These are phyloP conservation scores for Parelbella ahira DNA, from an alignment of 2,888 invertebrate genomes.

Conservation along the genomic window DNA sequence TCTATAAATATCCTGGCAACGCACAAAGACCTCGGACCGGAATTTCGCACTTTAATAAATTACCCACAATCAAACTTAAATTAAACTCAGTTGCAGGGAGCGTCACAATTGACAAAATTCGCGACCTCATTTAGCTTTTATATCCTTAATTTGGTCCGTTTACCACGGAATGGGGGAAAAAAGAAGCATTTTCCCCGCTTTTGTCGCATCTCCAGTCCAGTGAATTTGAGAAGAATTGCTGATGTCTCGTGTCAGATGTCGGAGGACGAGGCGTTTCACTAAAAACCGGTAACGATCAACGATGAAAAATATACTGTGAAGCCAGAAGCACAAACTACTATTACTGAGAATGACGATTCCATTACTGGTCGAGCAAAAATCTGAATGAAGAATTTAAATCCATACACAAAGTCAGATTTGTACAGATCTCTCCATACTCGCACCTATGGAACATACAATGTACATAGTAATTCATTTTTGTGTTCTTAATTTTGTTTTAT, in stretches of 20 bases:
- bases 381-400: too few relatives aligned
- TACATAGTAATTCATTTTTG: too few relatives aligned
- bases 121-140: slow-evolving; percentile 65
- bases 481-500: too few relatives aligned
- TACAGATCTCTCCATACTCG: too few relatives aligned
- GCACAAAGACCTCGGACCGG: slow-evolving; percentile 16
- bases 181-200: slow-evolving; percentile 50
- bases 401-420: too few relatives aligned
- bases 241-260: slow-evolving; percentile 31
- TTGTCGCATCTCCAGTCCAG: slow-evolving; percentile 50
- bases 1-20: background rate
- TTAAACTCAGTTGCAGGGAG: slow-evolving; percentile 30
- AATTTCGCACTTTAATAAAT: slow-evolving; percentile 26
- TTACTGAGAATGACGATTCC: too few relatives aligned
- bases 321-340: too few relatives aligned
- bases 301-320: too few relatives aligned
- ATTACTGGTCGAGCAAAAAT: too few relatives aligned
- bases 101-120: slow-evolving; percentile 57
- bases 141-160: slow-evolving; percentile 66
- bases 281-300: background rate
- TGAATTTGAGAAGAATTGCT: slow-evolving; percentile 46
- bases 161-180: slow-evolving; percentile 46
- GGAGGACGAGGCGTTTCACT: slow-evolving; percentile 2
- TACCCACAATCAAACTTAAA: slow-evolving; percentile 32
- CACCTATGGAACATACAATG: too few relatives aligned